phyloP scores from a whole-genome alignment of 2,113 vertebrate species.

The Hypanus sabinus region DNA sequence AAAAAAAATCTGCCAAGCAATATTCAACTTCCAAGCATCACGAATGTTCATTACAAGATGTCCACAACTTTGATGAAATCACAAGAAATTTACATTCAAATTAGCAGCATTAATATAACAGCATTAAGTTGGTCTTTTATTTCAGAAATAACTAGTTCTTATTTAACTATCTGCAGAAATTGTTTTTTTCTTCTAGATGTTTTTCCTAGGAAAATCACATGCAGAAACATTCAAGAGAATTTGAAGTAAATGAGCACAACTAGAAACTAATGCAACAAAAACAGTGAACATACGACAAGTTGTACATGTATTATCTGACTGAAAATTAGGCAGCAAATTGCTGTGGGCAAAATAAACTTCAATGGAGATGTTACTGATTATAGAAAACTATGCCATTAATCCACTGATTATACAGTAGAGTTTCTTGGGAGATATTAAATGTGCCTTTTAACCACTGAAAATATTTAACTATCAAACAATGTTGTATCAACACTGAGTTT shows the following conservation, averaged over 20 bases:
- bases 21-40: not conserved
- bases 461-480: not conserved
- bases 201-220: not conserved
- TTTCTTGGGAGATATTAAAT: not conserved
- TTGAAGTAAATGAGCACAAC: constrained; percentile 42
- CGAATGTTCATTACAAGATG: not conserved
- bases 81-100: constrained; percentile 19
- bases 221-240: not conserved
- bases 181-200: not conserved
- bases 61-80: not conserved
- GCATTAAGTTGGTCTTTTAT: constrained; percentile 11
- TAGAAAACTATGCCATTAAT: constrained; percentile 1
- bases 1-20: not conserved
- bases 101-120: constrained; percentile 13
- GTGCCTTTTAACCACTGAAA: not conserved
- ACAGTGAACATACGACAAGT: constrained; percentile 29
- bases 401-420: not conserved
- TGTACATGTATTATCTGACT: not conserved
- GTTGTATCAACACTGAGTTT: not conserved
- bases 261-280: constrained; percentile 45
- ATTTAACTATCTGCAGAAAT: constrained; percentile 4
- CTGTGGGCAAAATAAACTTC: not conserved
- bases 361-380: constrained; percentile 4
- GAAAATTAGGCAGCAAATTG: constrained; percentile 8
- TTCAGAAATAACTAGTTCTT: constrained; percentile 22